These are phyloP conservation scores for Polypterus senegalus DNA, from an alignment of 2,113 vertebrate genomes.

Conservation along the genomic window DNA sequence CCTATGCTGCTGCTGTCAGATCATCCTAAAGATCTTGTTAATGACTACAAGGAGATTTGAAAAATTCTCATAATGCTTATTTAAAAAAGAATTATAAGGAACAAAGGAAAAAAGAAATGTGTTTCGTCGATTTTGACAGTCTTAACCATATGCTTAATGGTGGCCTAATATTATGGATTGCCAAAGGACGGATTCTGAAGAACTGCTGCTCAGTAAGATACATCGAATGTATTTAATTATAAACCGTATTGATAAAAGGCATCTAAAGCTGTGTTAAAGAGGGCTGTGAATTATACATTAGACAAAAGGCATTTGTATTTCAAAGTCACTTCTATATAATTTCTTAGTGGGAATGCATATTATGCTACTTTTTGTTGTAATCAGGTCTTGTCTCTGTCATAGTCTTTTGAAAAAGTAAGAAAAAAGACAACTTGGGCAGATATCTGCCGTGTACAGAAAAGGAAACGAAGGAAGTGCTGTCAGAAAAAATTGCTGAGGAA, in stretches of 20 bases:
- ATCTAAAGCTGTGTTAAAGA: constrained; percentile 25
- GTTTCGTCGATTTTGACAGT: no score
- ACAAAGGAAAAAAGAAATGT: no score
- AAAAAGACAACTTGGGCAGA: neutral
- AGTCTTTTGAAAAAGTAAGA: constrained; percentile 3
- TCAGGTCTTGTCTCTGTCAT: neutral
- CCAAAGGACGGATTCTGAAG: constrained; percentile 54
- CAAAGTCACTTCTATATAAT: constrained; percentile 11
- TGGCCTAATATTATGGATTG: constrained; percentile 33
- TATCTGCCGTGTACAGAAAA: neutral
- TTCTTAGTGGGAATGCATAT: neutral
- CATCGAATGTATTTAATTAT: constrained; percentile 58
- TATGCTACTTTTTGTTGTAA: constrained; percentile 8
- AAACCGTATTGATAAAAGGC: constrained; percentile 36
- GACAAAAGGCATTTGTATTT: constrained; percentile 7
- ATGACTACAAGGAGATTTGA: no score
- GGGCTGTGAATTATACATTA: constrained; percentile 16
- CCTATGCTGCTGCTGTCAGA: no score
- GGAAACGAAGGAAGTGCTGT: constrained; percentile 4
- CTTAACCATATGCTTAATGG: no score
- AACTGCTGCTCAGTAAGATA: constrained; percentile 46
- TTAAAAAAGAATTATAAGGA: no score
- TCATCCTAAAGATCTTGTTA: no score
- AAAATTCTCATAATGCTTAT: no score
- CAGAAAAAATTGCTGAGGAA: constrained; percentile 1